Evolutionary conservation across 2,888 invertebrate genomes (phyloP).

Genomic region (Hartigia nigra): DNA sequence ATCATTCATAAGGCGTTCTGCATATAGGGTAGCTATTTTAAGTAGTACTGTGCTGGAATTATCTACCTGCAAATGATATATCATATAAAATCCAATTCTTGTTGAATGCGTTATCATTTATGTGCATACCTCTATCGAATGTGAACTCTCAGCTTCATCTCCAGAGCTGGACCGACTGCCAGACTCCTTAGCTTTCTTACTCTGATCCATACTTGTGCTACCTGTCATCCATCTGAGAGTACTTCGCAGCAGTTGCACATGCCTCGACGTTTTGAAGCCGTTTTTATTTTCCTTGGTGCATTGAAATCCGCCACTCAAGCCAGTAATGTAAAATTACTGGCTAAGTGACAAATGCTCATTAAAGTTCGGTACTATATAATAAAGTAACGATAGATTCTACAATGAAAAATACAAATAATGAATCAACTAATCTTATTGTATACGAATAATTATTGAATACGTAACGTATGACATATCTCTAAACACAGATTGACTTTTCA

Average conservation of each 20-base stretch:
- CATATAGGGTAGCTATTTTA: slow-evolving; percentile 85
- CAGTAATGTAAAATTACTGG: neutral
- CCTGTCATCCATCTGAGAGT: slow-evolving; percentile 49
- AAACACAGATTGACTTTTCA: neutral
- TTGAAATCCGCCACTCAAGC: neutral
- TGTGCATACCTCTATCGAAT: slow-evolving; percentile 49
- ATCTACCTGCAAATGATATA: slow-evolving; percentile 74
- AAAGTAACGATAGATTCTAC: neutral
- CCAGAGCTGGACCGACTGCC: slow-evolving; percentile 30
- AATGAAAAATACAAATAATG: neutral
- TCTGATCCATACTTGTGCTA: slow-evolving; percentile 43
- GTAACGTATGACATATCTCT: neutral
- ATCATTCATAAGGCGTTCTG: slow-evolving; percentile 90
- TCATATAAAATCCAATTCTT: neutral
- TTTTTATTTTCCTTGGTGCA: neutral
- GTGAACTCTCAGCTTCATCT: slow-evolving; percentile 38
- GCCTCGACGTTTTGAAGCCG: slow-evolving; percentile 20
- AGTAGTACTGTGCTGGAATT: slow-evolving; percentile 85
- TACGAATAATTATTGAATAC: neutral
- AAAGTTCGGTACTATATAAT: neutral
- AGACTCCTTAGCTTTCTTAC: slow-evolving; percentile 23
- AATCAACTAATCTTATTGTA: neutral
- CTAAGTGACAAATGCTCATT: neutral
- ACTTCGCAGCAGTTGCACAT: slow-evolving; percentile 45
- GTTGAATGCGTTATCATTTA: neutral